Base-by-base conservation (phyloP, 2,113 vertebrate genomes). In the Paedocypris sp. region DNA sequence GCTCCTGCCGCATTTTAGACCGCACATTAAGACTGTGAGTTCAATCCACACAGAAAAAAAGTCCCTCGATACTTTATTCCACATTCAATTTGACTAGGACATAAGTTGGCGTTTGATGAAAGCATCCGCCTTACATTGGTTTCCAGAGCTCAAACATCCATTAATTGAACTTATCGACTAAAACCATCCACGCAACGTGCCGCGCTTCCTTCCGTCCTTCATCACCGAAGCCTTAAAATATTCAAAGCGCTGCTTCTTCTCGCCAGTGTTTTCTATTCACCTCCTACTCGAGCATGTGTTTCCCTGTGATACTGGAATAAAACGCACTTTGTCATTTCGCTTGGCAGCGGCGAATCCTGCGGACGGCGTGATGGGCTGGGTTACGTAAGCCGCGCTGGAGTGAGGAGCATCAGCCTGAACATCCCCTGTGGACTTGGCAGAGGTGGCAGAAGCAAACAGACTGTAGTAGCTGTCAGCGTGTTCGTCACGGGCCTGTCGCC, bases 291-390 rank as follows among this genome's bases (percentile, higher is more conserved):
- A 29, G 25, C 52, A 56, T 56, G 19, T 41, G 52, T 12, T 43
- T 43, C 15, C 12, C 39, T 45, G 16, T 58, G 54, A 58, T 43
- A 45, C 53, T 13, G 26, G 11, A 43, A 43, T 43, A 29, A 19
- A 58, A 43, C 3, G n/a, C 52, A 41, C 26, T 43, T 39, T 42
- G 39, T 58, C 39, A 43, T 43, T 43, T 20, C 29, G 26, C 23
- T 54, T 38, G 51, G 18, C 42, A 57, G 23, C 9, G 48, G 20
- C 25, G 48, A 64, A 64, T 64, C 42, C 62, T 48, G 18, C 12
- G 10, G 41, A 25, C 41, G 6, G 13, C 25, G 20, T 57, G 4
- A 53, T 53, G 53, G n/a, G 32, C 19, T n/a, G 7, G 6, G 29
- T 53, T 64, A 36, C 7, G 19, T 42, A 50, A 59, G 12, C 9